These are phyloP conservation scores for Vimba vimba DNA, from an alignment of 2,113 vertebrate species.

Conservation along the genomic window DNA sequence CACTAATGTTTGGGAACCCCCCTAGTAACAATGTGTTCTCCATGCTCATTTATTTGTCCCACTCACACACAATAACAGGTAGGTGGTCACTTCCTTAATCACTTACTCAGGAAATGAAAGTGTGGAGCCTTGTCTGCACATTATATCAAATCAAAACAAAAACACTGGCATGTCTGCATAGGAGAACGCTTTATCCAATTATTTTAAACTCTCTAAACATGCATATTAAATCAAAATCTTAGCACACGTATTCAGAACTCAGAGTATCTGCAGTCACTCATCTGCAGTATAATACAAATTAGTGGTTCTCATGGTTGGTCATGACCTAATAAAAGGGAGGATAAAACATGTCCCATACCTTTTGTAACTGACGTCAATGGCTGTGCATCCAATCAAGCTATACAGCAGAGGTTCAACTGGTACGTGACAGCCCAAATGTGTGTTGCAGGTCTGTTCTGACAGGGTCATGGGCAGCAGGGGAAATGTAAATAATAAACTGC, in stretches of 20 bases:
- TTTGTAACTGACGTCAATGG: constrained; percentile 12
- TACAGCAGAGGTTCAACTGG: background rate
- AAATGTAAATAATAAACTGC: background rate
- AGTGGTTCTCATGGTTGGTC: background rate
- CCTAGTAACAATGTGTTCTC: constrained; percentile 66
- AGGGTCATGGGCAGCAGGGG: background rate
- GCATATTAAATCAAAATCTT: background rate
- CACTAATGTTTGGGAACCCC: constrained; percentile 30
- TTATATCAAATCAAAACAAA: constrained; percentile 66
- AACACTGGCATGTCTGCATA: constrained; percentile 48
- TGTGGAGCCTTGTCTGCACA: constrained; percentile 65
- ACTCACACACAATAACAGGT: constrained; percentile 72
- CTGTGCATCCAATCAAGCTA: constrained; percentile 3
- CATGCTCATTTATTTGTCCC: constrained; percentile 70
- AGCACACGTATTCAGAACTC: background rate
- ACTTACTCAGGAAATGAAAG: constrained; percentile 77
- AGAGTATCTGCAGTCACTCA: constrained; percentile 33
- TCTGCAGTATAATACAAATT: background rate
- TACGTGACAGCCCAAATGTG: background rate
- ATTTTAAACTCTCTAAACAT: background rate
- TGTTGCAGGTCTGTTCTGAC: background rate
- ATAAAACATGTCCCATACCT: constrained; percentile 4
- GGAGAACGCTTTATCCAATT: background rate
- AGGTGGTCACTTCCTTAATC: constrained; percentile 77
- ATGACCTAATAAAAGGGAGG: background rate